Base-by-base conservation (phyloP, 1,140 invertebrate species). In the Galendromus occidentalis region DNA sequence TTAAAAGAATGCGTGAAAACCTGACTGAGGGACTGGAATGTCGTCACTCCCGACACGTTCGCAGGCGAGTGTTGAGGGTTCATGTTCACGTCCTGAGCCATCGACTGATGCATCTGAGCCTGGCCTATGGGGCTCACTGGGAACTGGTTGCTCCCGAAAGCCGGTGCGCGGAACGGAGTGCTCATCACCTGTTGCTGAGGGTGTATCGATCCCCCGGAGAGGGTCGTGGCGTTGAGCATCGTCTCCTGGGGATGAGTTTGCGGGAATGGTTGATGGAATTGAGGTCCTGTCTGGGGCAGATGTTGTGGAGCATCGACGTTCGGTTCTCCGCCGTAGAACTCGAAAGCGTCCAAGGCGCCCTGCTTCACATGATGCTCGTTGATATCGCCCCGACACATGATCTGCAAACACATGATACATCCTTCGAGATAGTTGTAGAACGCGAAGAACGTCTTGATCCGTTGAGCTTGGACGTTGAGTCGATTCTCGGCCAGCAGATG, bases 301-400 rank as follows among this genome's bases (percentile, higher is more conserved):
- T 25, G 14, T 14, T 29, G 17, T 44, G 29, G 41, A 45, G 22
- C 51, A 66, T 55, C 29, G 72, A 74, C 66, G 44, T 75, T 71
- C 1, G 79, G 80, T 71, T 92, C 88, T 12, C 86, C 86, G 39
- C 92, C 91, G 75, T 91, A 93, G 66, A 91, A 75, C 72, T 95
- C 91, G 74, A 95, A 93, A 0, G 91, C 91, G 72, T 88, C 82
- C 1, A 86, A 86, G 2, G 92, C 91, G 84, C 87, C 88, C 71
- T 94, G 86, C 44, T 83, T 81, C 0, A 84, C 73, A 79, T 83
- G 69, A 5, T 25, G 51, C 25, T 20, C 51, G 33, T 39, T 39
- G 51, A 59, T 59, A 9, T 59, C 51, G 12, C 47, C 42, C 22
- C 28, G 22, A n/a, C 41, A 69, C 5, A 64, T 41, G n/a, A 66